Base-by-base conservation (phyloP, 2,113 vertebrate species). In the Hirundichthys speculiger region DNA sequence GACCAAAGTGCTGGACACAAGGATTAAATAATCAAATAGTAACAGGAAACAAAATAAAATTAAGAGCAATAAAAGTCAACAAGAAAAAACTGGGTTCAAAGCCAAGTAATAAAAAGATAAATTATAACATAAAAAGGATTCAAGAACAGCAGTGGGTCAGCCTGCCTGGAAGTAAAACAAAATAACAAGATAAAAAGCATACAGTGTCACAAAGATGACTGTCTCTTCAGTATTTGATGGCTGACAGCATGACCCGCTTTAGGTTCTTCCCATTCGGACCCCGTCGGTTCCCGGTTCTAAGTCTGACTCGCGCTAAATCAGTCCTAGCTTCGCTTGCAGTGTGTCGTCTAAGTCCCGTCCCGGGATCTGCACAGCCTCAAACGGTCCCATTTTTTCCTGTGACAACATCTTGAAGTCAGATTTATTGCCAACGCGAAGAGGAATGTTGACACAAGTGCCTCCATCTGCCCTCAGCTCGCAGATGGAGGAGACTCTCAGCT, bases 371-470 rank as follows among this genome's bases (percentile, higher is more conserved):
- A 11, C 14, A n/a, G 13, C 38, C 20, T n/a, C 7, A 12, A 65
- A 59, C 40, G 19, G 21, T 58, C 20, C 13, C 18, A 45, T 43
- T 30, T 67, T n/a, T 71, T 73, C 34, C 60, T 53, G 67, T 47
- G 67, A 85, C 86, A 65, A 25, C 53, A 65, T 45, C 63, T 78
- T 30, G 15, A 65, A 59, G 64, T 71, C 34, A 79, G 72, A 72
- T 72, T 69, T 67, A 47, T 20, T 65, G 63, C 58, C 53, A 66
- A 40, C 52, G 70, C 8, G 19, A 14, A 69, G 56, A 73, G 57
- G 65, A 82, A 84, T 85, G 75, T 74, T 82, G 64, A 84, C 80
- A 82, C 78, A 72, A 80, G 75, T 79, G 83, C 59, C 78, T 82
- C 80, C 75, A 79, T 85, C 79, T 88, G 86, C 65, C 64, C n/a